Percentiles rank a stretch among this genome's conserved stretches.
These are phyloP conservation scores for Heliconius charithonia DNA, from an alignment of 2,888 invertebrate genomes.

Conservation along the genomic window DNA sequence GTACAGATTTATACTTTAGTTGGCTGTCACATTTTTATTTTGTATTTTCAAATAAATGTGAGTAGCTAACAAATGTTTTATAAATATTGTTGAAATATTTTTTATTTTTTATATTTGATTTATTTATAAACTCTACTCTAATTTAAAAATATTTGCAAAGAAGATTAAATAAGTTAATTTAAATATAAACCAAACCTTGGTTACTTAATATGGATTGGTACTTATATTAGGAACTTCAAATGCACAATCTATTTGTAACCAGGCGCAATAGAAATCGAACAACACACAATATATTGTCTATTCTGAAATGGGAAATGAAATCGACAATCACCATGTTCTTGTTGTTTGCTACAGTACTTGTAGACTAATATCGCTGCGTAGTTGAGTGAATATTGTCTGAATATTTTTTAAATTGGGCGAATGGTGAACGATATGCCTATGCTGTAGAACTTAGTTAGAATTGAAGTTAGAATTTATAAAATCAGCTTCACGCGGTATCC, in stretches of 20 bases:
- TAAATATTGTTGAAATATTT: conserved; percentile 2
- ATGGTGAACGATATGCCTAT: background rate
- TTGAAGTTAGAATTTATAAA: background rate
- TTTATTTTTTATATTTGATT: background rate
- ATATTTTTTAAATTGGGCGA: background rate
- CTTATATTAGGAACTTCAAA: too few species aligned
- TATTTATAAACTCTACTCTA: background rate
- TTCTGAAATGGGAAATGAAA: background rate
- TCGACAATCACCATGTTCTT: background rate
- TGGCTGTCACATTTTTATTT: conserved; percentile 16
- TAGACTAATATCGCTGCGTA: background rate
- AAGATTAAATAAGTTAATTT: too few species aligned
- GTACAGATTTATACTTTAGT: conserved; percentile 11
- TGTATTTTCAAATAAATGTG: conserved; percentile 9
- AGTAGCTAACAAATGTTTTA: background rate
- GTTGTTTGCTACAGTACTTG: conserved; percentile 1
- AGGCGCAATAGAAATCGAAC: too few species aligned
- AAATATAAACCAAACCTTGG: too few species aligned
- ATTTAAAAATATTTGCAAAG: too few species aligned
- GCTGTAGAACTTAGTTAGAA: background rate
- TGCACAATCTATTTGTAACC: too few species aligned
- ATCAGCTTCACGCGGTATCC: too few species aligned
- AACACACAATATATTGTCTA: too few species aligned
- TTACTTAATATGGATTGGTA: too few species aligned
- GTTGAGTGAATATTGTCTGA: background rate